phyloP scores from a whole-genome alignment of 2,888 invertebrate species.

The Drosophila peninsularis region DNA sequence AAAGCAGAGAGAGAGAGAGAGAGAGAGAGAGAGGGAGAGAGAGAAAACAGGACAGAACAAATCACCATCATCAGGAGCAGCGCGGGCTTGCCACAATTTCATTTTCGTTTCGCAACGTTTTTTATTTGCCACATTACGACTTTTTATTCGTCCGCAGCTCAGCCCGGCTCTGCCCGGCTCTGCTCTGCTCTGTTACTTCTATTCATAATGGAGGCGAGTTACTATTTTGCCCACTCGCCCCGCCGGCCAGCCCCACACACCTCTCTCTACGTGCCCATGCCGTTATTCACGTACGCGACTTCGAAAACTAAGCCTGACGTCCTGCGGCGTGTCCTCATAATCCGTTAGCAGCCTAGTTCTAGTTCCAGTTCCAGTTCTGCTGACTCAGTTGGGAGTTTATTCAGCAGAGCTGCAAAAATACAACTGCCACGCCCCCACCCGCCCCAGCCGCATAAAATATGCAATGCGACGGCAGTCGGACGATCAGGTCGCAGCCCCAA shows the following conservation, averaged over 20 bases:
- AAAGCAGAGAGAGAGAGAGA: constrained; percentile 10
- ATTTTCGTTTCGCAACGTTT: constrained; percentile 66
- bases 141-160: constrained; percentile 28
- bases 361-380: constrained; percentile 69
- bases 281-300: constrained; percentile 71
- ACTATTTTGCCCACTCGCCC: constrained; percentile 58
- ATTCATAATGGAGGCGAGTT: constrained; percentile 72
- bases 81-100: constrained; percentile 50
- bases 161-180: constrained; percentile 16
- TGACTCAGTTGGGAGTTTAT: constrained; percentile 66
- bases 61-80: constrained; percentile 61
- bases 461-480: constrained; percentile 47
- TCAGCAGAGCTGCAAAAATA: constrained; percentile 29
- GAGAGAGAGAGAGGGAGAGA: constrained; percentile 2
- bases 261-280: constrained; percentile 55
- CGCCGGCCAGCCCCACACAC: constrained; percentile 3
- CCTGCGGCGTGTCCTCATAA: constrained; percentile 79
- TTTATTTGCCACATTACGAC: constrained; percentile 43
- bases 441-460: constrained; percentile 31
- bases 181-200: constrained; percentile 36
- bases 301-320: constrained; percentile 74
- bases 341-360: constrained; percentile 77
- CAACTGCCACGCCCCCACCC: constrained; percentile 8
- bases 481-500: constrained; percentile 9
- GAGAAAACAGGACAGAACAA: constrained; percentile 25